These are phyloP conservation scores for Thysanoteuthis rhombus DNA, from an alignment of 2,888 invertebrate genomes.

Conservation along the genomic window DNA sequence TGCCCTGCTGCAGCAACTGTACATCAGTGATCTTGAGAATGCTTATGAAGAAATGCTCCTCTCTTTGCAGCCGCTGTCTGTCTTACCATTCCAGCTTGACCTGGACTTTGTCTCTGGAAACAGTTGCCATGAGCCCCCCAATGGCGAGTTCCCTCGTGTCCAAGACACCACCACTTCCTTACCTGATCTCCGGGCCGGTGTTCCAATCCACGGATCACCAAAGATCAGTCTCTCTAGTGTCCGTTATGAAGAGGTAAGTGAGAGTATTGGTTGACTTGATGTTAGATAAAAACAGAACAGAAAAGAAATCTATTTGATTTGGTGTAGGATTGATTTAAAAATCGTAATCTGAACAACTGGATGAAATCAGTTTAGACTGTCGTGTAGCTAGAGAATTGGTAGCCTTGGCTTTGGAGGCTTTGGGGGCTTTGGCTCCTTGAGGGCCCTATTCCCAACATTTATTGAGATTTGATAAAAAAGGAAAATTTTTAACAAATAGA, in stretches of 20 bases:
- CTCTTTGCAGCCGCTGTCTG: conserved; percentile 81
- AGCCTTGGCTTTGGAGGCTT: too few species aligned
- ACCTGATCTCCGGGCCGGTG: conserved; percentile 34
- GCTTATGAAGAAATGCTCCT: conserved; percentile 80
- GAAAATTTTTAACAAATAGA: too few species aligned
- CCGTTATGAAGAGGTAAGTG: conserved; percentile 14
- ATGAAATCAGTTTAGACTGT: too few species aligned
- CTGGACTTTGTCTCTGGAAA: conserved; percentile 47
- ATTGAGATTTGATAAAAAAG: too few species aligned
- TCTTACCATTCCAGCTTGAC: conserved; percentile 83
- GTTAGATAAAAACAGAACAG: conserved; percentile 36
- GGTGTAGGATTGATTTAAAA: too few species aligned
- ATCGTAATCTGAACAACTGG: too few species aligned
- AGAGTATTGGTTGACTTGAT: neutral
- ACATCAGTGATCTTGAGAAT: conserved; percentile 73
- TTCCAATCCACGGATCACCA: neutral
- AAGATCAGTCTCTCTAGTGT: conserved; percentile 23
- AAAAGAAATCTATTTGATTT: too few species aligned
- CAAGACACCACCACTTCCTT: conserved; percentile 21
- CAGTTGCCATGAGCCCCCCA: conserved; percentile 21
- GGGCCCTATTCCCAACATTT: too few species aligned
- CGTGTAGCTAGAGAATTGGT: too few species aligned
- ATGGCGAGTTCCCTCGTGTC: neutral
- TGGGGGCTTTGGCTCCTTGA: too few species aligned
- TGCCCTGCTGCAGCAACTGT: conserved; percentile 78